Evolutionary conservation across 2,888 invertebrate genomes (phyloP).

Genomic region (Masnerella sp.): DNA sequence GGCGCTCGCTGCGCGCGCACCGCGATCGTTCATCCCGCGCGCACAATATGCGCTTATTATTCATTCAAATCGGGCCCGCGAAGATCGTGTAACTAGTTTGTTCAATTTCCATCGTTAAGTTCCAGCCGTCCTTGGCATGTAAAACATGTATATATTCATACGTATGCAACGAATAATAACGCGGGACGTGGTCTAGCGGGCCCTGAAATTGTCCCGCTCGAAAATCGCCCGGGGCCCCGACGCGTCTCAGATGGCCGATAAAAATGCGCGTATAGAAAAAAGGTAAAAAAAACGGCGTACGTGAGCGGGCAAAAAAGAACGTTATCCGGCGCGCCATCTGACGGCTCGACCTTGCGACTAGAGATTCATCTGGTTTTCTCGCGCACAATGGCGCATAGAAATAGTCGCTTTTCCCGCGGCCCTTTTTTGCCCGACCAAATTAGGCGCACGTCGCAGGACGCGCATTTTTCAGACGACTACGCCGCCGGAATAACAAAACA

Average conservation of each 20-base stretch:
- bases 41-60: conserved; percentile 46
- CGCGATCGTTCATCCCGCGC: conserved; percentile 35
- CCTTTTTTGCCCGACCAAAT: too few relatives aligned
- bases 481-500: too few relatives aligned
- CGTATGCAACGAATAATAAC: conserved; percentile 54
- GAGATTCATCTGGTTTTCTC: conserved; percentile 53
- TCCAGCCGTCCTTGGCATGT: conserved; percentile 44
- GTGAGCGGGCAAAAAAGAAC: conserved; percentile 55
- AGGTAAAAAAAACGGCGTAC: too few relatives aligned
- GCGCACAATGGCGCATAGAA: conserved; percentile 43
- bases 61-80: conserved; percentile 52
- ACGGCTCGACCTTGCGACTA: conserved; percentile 56
- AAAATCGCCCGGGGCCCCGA: conserved; percentile 53
- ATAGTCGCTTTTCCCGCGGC: conserved; percentile 42
- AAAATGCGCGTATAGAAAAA: too few relatives aligned
- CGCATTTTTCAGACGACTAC: too few relatives aligned
- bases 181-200: conserved; percentile 41
- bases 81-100: conserved; percentile 55
- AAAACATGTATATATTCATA: conserved; percentile 54
- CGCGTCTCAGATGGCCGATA: conserved; percentile 50
- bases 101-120: conserved; percentile 53
- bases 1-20: conserved; percentile 17
- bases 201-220: conserved; percentile 20
- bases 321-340: conserved; percentile 54
- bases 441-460: too few relatives aligned